Evolutionary conservation across 2,797 vertebrate species (phyloP).

Genomic region (Onychomys torridus): DNA sequence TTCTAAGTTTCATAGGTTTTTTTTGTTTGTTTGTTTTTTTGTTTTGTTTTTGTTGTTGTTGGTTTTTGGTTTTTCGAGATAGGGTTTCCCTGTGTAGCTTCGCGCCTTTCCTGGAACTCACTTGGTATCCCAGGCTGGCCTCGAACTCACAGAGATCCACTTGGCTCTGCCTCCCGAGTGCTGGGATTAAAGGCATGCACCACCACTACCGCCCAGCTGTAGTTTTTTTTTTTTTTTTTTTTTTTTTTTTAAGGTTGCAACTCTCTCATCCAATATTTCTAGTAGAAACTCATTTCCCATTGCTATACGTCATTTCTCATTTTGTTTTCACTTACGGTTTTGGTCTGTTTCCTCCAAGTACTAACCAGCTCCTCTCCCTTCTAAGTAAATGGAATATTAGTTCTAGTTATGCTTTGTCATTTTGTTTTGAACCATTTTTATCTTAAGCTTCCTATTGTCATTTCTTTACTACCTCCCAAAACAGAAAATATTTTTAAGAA

Average conservation of each 20-base stretch:
- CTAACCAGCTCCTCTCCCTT: not conserved
- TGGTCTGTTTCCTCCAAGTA: not conserved
- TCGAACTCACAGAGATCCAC: no score
- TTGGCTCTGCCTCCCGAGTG: no score
- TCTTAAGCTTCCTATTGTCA: constrained; percentile 5
- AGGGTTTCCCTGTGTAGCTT: no score
- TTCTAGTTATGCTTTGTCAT: constrained; percentile 11
- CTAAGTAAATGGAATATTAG: not conserved
- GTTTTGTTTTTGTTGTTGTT: no score
- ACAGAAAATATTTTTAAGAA: not conserved
- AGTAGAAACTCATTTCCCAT: not conserved
- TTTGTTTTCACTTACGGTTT: constrained; percentile 13
- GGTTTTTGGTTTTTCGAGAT: no score
- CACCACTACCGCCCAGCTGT: no score
- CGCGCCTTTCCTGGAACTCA: no score
- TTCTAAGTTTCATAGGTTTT: not conserved
- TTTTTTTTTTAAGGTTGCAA: not conserved
- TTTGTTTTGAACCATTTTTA: constrained; percentile 20
- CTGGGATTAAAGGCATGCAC: no score
- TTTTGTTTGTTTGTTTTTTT: no score
- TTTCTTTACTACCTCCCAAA: not conserved
- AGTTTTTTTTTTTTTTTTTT: no score
- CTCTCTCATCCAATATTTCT: constrained; percentile 19
- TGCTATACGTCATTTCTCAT: constrained; percentile 30
- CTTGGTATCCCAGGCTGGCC: no score